phyloP scores from a whole-genome alignment of 2,888 invertebrate genomes.

The Stegophylla sp. region DNA sequence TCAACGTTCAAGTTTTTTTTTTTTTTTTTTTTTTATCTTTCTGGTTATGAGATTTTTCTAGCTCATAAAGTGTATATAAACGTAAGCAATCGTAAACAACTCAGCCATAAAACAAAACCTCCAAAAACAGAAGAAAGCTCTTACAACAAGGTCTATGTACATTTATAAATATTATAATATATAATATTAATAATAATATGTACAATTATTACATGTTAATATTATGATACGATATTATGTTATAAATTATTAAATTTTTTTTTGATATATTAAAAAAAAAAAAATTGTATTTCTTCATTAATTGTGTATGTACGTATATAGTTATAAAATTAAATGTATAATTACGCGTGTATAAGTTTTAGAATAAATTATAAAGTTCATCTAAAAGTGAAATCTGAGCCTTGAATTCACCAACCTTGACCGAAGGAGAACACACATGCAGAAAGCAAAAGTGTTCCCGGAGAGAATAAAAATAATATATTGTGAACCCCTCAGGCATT shows the following conservation, averaged over 20 bases:
- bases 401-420: conserved; percentile 54
- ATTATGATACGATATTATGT: neutral
- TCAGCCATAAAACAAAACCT: conserved; percentile 2
- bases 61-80: neutral
- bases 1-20: conserved; percentile 23
- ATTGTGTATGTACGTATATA: neutral
- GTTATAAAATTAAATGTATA: conserved; percentile 43
- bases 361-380: conserved; percentile 58
- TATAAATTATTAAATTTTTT: no score
- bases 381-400: conserved; percentile 58
- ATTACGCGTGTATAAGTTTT: conserved; percentile 35
- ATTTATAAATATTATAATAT: neutral
- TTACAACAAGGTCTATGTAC: conserved; percentile 20
- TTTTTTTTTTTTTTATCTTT: conserved; percentile 23
- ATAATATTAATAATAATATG: neutral
- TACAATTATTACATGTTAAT: neutral
- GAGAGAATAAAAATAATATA: conserved; percentile 49
- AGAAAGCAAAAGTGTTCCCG: conserved; percentile 57
- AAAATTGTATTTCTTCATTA: conserved; percentile 38
- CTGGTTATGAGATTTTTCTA: conserved; percentile 4
- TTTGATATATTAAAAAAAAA: no score
- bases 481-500: conserved; percentile 51
- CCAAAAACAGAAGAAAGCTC: conserved; percentile 11
- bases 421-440: conserved; percentile 45
- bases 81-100: conserved; percentile 34